A percentile compares a stretch with the other conserved stretches of the same genome.
Conservation (phyloP, 2,797 vertebrate species). For the Okamejei kenojei region DNA sequence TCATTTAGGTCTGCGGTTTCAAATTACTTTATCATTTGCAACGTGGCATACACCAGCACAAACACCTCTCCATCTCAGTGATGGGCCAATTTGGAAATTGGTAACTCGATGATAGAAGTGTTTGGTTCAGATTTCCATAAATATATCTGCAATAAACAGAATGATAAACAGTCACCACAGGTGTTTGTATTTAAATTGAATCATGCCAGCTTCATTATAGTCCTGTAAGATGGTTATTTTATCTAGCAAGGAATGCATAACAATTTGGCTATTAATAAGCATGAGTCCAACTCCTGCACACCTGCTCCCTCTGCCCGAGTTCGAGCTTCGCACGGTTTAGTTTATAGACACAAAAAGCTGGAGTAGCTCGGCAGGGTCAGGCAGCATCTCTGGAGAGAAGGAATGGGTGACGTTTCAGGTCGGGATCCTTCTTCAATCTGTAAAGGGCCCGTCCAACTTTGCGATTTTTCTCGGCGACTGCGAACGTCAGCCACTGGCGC, state of each 20-base stretch:
- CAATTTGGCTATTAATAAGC: background rate
- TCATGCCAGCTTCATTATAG: background rate
- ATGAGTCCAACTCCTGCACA: no score
- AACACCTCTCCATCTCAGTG: background rate
- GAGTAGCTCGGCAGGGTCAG: no score
- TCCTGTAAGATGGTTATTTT: background rate
- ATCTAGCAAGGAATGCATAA: background rate
- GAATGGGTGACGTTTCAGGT: no score
- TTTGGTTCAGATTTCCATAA: background rate
- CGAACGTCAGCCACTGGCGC: no score
- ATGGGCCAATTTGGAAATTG: background rate
- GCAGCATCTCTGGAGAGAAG: no score
- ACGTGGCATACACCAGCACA: background rate
- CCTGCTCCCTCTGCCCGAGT: background rate
- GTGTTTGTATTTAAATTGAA: background rate
- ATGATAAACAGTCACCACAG: background rate
- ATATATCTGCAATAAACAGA: background rate
- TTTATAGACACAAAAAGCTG: no score
- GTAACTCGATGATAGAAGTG: background rate
- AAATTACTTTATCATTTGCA: background rate
- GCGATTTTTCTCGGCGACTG: no score
- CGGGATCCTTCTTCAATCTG: no score
- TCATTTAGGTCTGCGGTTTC: background rate
- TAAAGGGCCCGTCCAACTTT: no score
- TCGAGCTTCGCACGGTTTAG: background rate